A percentile compares a stretch with the other conserved stretches of the same genome.
Evolutionary conservation across 2,113 vertebrate species (phyloP).

Genomic region (Prunella fulvescens): DNA sequence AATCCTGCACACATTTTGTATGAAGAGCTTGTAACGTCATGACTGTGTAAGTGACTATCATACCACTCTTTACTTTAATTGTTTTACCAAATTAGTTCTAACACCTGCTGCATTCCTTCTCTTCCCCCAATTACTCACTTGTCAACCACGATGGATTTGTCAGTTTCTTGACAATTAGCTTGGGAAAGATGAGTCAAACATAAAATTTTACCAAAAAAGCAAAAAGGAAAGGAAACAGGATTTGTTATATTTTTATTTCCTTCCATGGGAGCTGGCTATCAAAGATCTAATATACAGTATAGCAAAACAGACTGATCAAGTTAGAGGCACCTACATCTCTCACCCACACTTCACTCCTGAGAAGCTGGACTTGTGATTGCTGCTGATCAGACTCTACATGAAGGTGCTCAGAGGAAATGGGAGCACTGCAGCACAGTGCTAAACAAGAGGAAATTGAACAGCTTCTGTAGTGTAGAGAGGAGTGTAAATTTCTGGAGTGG

Average conservation of each 20-base stretch:
- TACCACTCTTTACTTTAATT: neutral
- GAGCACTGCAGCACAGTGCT: neutral
- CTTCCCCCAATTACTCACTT: constrained; percentile 60
- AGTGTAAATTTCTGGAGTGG: neutral
- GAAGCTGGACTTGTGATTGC: neutral
- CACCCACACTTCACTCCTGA: neutral
- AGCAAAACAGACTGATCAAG: neutral
- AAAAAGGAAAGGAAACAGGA: neutral
- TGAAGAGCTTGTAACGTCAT: constrained; percentile 10
- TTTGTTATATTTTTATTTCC: neutral
- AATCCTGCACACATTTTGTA: neutral
- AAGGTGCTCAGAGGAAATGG: neutral
- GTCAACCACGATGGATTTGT: constrained; percentile 48
- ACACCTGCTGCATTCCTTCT: constrained; percentile 41
- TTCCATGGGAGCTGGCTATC: neutral
- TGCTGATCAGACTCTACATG: neutral
- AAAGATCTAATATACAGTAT: neutral
- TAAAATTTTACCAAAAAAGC: constrained; percentile 47
- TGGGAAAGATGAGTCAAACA: constrained; percentile 72
- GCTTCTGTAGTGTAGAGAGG: neutral
- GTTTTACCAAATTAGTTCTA: constrained; percentile 51
- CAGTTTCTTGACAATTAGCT: constrained; percentile 64
- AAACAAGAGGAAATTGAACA: constrained; percentile 22
- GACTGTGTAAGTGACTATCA: constrained; percentile 2
- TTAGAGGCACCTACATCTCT: neutral